Evolutionary conservation across 23 tunicate species (phyloP).

Genomic region (Trididemnum nubilum): DNA sequence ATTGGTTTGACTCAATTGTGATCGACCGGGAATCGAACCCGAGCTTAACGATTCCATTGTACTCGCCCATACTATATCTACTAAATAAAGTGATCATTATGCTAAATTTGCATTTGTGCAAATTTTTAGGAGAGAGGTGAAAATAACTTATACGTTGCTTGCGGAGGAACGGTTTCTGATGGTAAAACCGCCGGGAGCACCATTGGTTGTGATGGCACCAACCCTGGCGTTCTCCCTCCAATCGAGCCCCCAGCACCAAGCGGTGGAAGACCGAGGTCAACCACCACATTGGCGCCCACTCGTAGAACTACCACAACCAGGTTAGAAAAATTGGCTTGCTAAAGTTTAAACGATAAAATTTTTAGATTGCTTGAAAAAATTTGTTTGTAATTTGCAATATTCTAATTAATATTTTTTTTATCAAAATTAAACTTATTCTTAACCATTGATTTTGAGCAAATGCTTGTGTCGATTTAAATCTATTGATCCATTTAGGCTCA

Average conservation of each 20-base stretch:
- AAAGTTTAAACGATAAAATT: neutral
- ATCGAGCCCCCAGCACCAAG: conserved; percentile 20
- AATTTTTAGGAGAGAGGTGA: neutral
- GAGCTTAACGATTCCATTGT: too few relatives aligned
- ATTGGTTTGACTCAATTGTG: too few relatives aligned
- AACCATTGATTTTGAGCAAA: too few relatives aligned
- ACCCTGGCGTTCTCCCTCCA: conserved; percentile 14
- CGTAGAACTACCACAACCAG: neutral
- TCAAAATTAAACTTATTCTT: too few relatives aligned
- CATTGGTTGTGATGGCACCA: conserved; percentile 25
- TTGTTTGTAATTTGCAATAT: neutral
- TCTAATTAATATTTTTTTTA: neutral
- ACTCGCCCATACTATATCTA: too few relatives aligned
- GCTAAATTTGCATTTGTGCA: too few relatives aligned
- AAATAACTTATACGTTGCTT: conserved; percentile 29
- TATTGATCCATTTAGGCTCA: too few relatives aligned
- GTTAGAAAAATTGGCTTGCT: neutral
- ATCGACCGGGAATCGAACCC: too few relatives aligned
- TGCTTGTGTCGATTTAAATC: too few relatives aligned
- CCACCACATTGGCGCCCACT: neutral
- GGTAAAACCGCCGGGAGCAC: neutral
- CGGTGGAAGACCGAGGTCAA: neutral
- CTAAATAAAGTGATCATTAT: too few relatives aligned
- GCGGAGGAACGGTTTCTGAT: conserved; percentile 34
- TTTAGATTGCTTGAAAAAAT: neutral